Evolutionary conservation across 2,113 vertebrate species (phyloP).

Genomic region (Petrocephalus microphthalmus): DNA sequence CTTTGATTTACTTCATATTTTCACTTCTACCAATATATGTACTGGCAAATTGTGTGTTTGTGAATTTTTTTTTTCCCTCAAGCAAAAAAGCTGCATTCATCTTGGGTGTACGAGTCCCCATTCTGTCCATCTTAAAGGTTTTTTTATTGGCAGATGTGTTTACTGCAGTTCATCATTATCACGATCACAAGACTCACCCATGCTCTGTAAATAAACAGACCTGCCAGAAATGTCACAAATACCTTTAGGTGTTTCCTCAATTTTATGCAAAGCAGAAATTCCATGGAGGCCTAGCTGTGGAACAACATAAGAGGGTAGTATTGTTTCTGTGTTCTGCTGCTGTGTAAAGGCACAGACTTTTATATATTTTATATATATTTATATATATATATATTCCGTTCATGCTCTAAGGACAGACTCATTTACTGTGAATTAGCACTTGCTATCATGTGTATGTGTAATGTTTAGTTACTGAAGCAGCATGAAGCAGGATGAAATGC

Average conservation of each 20-base stretch:
- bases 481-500: neutral
- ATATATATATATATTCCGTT: neutral
- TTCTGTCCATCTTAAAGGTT: slow-evolving; percentile 29
- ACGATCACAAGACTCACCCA: slow-evolving; percentile 19
- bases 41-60: neutral
- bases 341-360: too few species aligned
- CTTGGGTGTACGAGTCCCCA: neutral
- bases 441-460: neutral
- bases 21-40: neutral
- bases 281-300: neutral
- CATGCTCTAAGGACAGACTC: neutral
- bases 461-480: neutral
- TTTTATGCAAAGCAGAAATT: neutral
- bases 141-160: slow-evolving; percentile 31
- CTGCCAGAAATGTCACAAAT: neutral
- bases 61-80: neutral
- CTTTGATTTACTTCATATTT: neutral
- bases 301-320: neutral
- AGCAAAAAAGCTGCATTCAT: neutral
- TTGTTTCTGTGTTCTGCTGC: neutral
- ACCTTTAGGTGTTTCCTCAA: neutral
- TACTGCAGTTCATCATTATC: neutral
- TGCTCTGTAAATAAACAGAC: slow-evolving; percentile 12
- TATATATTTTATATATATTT: too few species aligned
- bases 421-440: neutral